Evolutionary conservation across 2,113 vertebrate species (phyloP).

Genomic region (Paramisgurnus dabryanus): DNA sequence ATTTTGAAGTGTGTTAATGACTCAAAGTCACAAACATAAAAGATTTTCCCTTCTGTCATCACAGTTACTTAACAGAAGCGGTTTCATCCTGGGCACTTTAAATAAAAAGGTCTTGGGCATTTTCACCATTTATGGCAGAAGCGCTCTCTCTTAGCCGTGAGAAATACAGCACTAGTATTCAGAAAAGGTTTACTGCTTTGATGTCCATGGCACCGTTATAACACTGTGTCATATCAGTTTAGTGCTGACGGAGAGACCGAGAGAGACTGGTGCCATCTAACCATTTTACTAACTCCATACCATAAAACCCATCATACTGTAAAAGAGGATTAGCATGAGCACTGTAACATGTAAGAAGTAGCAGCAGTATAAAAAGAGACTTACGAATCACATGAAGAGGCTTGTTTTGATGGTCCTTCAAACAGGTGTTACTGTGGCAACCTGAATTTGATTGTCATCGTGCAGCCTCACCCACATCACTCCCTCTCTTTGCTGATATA

Average conservation of each 20-base stretch:
- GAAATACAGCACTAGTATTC: constrained; percentile 5
- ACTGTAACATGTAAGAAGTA: constrained; percentile 13
- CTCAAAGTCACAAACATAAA: too few species aligned
- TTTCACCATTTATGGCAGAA: constrained; percentile 42
- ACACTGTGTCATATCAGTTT: constrained; percentile 69
- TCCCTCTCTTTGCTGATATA: constrained; percentile 48
- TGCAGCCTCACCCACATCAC: constrained; percentile 69
- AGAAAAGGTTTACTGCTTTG: constrained; percentile 48
- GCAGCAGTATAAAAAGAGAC: constrained; percentile 41
- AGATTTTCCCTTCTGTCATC: too few species aligned
- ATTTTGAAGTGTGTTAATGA: too few species aligned
- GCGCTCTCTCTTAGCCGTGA: constrained; percentile 29
- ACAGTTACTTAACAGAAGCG: background rate
- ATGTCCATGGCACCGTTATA: constrained; percentile 61
- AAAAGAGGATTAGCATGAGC: too few species aligned
- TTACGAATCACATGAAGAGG: constrained; percentile 43
- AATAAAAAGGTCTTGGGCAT: constrained; percentile 30
- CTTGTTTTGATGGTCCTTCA: constrained; percentile 67
- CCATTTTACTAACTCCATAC: background rate
- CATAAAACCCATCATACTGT: background rate
- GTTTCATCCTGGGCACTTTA: constrained; percentile 1
- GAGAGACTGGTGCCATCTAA: background rate
- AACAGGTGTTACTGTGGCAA: constrained; percentile 83
- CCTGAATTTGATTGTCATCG: constrained; percentile 65
- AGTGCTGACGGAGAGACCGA: constrained; percentile 54